Evolutionary conservation across 2,797 vertebrate species (phyloP).

Genomic region (Clarias fuscus): DNA sequence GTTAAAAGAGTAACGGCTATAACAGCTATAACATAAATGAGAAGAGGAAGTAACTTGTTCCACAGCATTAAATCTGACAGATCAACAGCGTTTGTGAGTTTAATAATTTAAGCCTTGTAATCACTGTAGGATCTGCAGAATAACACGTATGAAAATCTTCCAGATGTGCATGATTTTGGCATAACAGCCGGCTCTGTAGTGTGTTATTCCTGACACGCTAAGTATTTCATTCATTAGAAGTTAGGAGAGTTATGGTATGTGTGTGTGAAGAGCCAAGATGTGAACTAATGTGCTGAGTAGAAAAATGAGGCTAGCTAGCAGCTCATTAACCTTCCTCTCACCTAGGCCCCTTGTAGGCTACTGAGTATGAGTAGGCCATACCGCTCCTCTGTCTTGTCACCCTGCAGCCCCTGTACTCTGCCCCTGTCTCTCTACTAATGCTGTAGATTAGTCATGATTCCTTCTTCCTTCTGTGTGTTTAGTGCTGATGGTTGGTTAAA

Average conservation of each 20-base stretch:
- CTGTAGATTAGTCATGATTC: background rate
- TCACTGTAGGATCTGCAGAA: background rate
- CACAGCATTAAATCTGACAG: background rate
- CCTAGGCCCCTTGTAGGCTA: constrained; percentile 17
- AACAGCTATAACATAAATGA: background rate
- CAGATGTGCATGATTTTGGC: background rate
- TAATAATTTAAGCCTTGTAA: no score
- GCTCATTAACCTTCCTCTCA: constrained; percentile 40
- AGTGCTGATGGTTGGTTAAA: background rate
- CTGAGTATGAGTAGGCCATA: background rate
- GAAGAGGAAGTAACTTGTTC: background rate
- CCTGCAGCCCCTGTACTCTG: background rate
- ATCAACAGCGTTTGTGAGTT: background rate
- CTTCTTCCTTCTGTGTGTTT: background rate
- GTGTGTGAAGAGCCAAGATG: background rate
- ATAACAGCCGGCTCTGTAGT: background rate
- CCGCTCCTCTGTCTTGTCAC: background rate
- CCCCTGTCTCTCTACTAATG: no score
- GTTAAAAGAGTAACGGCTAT: background rate
- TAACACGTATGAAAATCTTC: background rate
- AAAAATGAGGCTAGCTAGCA: background rate
- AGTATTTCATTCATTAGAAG: background rate
- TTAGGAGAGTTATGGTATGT: background rate
- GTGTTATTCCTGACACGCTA: background rate
- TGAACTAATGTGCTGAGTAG: constrained; percentile 6